Evolutionary conservation across 1,140 invertebrate species (phyloP).

Genomic region (Coptotermes formosanus): DNA sequence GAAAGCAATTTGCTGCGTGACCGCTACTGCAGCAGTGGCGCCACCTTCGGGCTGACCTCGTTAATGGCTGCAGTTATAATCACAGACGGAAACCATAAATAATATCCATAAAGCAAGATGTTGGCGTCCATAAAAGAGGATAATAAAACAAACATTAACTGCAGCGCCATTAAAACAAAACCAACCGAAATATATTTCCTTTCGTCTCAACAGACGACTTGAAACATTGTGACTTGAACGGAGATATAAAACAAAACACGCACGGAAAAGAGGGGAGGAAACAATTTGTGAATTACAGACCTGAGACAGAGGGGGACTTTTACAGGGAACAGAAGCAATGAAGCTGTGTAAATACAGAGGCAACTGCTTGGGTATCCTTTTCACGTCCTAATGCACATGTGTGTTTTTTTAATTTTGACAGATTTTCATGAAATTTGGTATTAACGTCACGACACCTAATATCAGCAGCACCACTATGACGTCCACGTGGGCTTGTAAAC

Average conservation of each 20-base stretch:
- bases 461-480: too few relatives aligned
- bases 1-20: neutral
- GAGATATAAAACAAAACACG: neutral
- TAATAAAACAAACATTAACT: slow-evolving; percentile 8
- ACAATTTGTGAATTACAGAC: too few relatives aligned
- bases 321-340: too few relatives aligned
- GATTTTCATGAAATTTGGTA: too few relatives aligned
- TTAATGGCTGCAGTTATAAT: neutral
- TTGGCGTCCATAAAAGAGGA: neutral
- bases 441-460: too few relatives aligned
- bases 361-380: too few relatives aligned
- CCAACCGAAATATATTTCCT: neutral
- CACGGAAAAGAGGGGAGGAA: neutral
- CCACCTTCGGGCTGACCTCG: neutral
- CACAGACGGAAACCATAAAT: neutral
- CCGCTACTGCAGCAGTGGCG: neutral
- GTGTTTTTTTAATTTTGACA: too few relatives aligned
- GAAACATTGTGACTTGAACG: neutral
- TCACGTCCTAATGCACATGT: too few relatives aligned
- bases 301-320: too few relatives aligned
- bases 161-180: neutral
- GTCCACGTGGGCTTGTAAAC: too few relatives aligned
- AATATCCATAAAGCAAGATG: neutral
- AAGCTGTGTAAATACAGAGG: too few relatives aligned
- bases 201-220: neutral